These are phyloP conservation scores for Sebastes steindachneri DNA, from an alignment of 2,797 vertebrate species.

Conservation along the genomic window DNA sequence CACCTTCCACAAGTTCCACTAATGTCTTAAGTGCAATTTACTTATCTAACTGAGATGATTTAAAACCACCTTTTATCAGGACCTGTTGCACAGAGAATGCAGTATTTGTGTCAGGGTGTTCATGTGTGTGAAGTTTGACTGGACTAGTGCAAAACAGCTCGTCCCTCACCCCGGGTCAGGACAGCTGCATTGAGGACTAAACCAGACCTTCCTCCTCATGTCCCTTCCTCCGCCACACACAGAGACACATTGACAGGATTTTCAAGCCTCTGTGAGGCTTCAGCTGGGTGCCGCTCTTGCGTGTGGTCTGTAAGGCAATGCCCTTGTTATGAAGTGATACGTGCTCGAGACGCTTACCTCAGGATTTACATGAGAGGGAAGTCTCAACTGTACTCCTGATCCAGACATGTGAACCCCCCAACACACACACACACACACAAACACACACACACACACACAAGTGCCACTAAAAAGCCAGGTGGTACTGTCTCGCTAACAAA, in stretches of 20 bases:
- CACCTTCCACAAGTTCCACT: not conserved
- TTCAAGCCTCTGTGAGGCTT: constrained; percentile 44
- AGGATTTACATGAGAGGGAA: constrained; percentile 61
- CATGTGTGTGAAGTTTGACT: constrained; percentile 21
- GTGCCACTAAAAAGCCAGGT: constrained; percentile 43
- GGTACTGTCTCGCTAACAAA: constrained; percentile 23
- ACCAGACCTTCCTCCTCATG: constrained; percentile 23
- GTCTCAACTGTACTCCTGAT: constrained; percentile 25
- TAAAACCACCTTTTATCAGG: not conserved
- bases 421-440: no score
- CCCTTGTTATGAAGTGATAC: constrained; percentile 73
- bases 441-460: not conserved
- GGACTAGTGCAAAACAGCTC: not conserved
- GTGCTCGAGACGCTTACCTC: constrained; percentile 63
- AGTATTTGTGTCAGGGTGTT: not conserved
- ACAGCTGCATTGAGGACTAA: constrained; percentile 57
- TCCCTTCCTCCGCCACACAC: constrained; percentile 40
- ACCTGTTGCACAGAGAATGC: not conserved
- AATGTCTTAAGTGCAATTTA: not conserved
- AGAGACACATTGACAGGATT: constrained; percentile 49
- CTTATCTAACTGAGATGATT: not conserved
- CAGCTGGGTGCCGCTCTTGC: constrained; percentile 59
- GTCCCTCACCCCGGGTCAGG: constrained; percentile 1
- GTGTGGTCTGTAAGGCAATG: constrained; percentile 83
- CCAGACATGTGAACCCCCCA: not conserved